phyloP scores from a whole-genome alignment of 2,888 invertebrate species.

The Ophioninae sp. region DNA sequence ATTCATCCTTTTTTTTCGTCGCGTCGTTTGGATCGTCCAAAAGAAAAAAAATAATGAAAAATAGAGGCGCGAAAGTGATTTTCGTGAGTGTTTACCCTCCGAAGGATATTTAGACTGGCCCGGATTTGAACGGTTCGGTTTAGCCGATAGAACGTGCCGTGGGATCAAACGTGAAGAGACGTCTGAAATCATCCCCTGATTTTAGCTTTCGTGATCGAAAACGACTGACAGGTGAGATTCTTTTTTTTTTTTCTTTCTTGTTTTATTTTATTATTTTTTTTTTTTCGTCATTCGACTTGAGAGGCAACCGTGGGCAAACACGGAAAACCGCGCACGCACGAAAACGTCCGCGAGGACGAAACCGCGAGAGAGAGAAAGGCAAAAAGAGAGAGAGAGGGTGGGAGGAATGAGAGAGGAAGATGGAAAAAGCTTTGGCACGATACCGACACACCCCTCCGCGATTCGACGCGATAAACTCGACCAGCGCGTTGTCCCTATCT shows the following conservation, averaged over 20 bases:
- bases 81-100: background rate
- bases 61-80: background rate
- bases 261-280: constrained; percentile 25
- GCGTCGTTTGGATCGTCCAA: no score
- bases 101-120: background rate
- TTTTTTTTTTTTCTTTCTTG: background rate
- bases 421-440: constrained; percentile 53
- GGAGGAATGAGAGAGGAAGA: constrained; percentile 38
- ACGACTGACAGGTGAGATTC: constrained; percentile 30
- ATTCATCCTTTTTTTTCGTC: background rate
- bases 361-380: constrained; percentile 19
- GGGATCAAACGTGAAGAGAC: background rate
- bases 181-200: background rate
- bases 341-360: constrained; percentile 33
- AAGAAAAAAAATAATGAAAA: background rate
- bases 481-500: constrained; percentile 57
- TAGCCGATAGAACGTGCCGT: background rate
- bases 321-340: constrained; percentile 47
- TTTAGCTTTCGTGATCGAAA: background rate
- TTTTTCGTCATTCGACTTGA: constrained; percentile 25
- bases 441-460: constrained; percentile 62
- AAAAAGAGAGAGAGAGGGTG: constrained; percentile 35
- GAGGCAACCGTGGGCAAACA: constrained; percentile 35
- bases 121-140: background rate
- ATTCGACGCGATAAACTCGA: constrained; percentile 63